Evolutionary conservation across 2,797 vertebrate species (phyloP).

Genomic region (Hypotaenidia okinawae): DNA sequence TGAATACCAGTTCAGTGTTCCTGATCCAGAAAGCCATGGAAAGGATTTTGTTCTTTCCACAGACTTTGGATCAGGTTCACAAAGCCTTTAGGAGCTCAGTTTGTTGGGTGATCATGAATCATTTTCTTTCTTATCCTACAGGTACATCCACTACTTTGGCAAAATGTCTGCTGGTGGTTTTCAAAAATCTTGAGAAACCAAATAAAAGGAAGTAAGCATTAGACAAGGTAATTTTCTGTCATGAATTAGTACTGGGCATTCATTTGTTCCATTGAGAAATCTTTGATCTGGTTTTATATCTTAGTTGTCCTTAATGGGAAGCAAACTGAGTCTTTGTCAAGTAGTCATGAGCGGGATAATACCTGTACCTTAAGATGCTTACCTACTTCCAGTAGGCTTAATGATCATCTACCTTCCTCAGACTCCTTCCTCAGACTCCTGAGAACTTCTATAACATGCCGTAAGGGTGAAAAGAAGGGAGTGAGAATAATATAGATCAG

Average conservation of each 20-base stretch:
- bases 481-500: background rate
- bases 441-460: background rate
- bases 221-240: slow-evolving; percentile 60
- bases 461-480: background rate
- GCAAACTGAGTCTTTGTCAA: background rate
- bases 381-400: background rate
- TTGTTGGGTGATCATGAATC: background rate
- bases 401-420: background rate
- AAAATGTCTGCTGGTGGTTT: slow-evolving; percentile 35
- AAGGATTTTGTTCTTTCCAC: background rate
- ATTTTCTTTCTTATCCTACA: slow-evolving; percentile 32
- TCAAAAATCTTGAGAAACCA: slow-evolving; percentile 25
- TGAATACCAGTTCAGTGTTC: background rate
- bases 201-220: slow-evolving; percentile 50
- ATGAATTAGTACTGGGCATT: slow-evolving; percentile 62
- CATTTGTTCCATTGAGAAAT: slow-evolving; percentile 31
- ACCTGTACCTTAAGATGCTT: background rate
- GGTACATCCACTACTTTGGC: slow-evolving; percentile 33
- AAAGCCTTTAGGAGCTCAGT: background rate
- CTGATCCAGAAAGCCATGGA: background rate
- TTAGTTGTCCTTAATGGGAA: slow-evolving; percentile 36
- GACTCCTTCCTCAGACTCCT: background rate
- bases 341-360: background rate
- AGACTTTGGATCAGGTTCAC: background rate
- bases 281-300: slow-evolving; percentile 62